Conservation (phyloP, 1,140 invertebrate species). For the Zaprionus capensis region DNA sequence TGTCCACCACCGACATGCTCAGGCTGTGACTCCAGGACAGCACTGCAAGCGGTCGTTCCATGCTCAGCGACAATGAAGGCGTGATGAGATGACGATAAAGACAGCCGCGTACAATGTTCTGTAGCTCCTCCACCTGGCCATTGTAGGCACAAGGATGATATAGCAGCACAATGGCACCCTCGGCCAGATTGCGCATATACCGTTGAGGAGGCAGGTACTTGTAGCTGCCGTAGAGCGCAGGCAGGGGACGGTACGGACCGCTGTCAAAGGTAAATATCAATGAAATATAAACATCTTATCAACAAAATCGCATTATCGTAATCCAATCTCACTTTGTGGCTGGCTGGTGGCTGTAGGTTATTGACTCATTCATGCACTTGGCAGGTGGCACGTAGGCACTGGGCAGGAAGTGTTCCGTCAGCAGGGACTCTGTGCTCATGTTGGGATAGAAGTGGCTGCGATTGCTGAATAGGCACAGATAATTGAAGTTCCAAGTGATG, state of each 20-base stretch:
- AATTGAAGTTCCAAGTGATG: slow-evolving; percentile 87
- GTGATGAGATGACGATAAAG: slow-evolving; percentile 92
- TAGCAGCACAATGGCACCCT: slow-evolving; percentile 93
- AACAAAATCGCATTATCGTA: neutral
- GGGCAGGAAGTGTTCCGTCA: slow-evolving; percentile 87
- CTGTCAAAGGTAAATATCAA: slow-evolving; percentile 85
- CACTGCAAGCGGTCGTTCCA: slow-evolving; percentile 89
- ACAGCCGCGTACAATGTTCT: slow-evolving; percentile 88
- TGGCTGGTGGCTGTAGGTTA: slow-evolving; percentile 87
- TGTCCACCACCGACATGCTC: slow-evolving; percentile 89
- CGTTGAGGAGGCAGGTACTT: slow-evolving; percentile 91
- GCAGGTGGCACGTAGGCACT: slow-evolving; percentile 87
- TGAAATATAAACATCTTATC: neutral
- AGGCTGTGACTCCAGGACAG: slow-evolving; percentile 91
- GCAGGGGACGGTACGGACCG: slow-evolving; percentile 91
- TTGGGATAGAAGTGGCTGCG: slow-evolving; percentile 85
- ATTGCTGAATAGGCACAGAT: slow-evolving; percentile 80
- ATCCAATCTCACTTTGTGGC: slow-evolving; percentile 87
- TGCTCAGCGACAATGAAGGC: slow-evolving; percentile 87
- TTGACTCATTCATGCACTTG: slow-evolving; percentile 89
- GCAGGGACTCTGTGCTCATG: slow-evolving; percentile 84
- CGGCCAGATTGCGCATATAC: slow-evolving; percentile 94
- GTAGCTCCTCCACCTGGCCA: slow-evolving; percentile 87
- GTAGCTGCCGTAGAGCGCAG: slow-evolving; percentile 94
- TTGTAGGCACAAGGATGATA: slow-evolving; percentile 94